These are phyloP conservation scores for Salpingus planirostris DNA, from an alignment of 2,888 invertebrate species.

Conservation along the genomic window DNA sequence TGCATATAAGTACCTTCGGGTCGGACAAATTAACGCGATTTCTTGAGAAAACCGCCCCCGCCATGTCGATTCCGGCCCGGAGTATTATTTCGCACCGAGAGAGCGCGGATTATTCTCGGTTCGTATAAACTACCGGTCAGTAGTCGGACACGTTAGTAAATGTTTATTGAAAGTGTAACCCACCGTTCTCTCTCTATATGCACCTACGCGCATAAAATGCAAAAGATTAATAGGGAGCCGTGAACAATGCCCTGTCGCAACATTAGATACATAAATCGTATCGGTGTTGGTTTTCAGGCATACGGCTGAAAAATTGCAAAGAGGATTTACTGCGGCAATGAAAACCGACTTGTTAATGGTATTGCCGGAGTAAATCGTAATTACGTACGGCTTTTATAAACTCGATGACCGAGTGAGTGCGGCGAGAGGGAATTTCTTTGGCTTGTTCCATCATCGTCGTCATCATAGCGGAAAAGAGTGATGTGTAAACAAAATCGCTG, in stretches of 20 bases:
- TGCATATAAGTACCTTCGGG: too few relatives aligned
- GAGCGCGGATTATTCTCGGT: too few relatives aligned
- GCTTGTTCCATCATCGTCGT: slow-evolving; percentile 3
- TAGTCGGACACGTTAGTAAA: slow-evolving; percentile 14
- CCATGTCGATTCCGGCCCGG: too few relatives aligned
- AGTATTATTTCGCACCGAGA: too few relatives aligned
- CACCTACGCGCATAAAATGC: slow-evolving; percentile 15
- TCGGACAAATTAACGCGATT: too few relatives aligned
- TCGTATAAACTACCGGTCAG: slow-evolving; percentile 13
- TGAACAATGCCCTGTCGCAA: slow-evolving; percentile 11
- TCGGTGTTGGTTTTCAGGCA: background rate
- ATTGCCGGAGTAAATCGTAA: too few relatives aligned
- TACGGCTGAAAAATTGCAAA: slow-evolving; percentile 2
- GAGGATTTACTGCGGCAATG: too few relatives aligned
- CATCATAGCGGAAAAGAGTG: too few relatives aligned
- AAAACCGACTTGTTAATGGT: too few relatives aligned
- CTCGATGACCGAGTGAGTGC: too few relatives aligned
- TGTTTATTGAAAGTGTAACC: slow-evolving; percentile 13
- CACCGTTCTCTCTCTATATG: slow-evolving; percentile 10
- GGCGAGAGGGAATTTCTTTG: background rate
- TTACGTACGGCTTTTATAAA: too few relatives aligned
- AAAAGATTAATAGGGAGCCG: slow-evolving; percentile 15
- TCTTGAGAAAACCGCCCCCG: too few relatives aligned
- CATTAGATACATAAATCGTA: slow-evolving; percentile 8
- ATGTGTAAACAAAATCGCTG: slow-evolving; percentile 10